A percentile compares a stretch with the other conserved stretches of the same genome.
Conservation (phyloP, 2,888 invertebrate species). For the Microctonus aethiopoides region DNA sequence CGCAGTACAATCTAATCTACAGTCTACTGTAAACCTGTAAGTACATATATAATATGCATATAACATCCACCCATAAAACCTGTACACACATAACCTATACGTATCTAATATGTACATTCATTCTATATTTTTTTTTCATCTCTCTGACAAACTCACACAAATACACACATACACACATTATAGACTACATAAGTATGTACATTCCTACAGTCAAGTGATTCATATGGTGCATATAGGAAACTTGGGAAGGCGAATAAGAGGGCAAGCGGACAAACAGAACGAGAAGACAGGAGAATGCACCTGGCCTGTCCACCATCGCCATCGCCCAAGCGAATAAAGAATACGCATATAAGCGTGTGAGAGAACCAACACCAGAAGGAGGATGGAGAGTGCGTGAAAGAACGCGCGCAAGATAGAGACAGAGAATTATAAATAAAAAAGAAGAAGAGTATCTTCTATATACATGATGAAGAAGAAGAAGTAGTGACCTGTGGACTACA, state of each 20-base stretch:
- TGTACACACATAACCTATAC: too few relatives aligned
- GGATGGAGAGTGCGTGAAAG: neutral
- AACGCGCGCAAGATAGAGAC: neutral
- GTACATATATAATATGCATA: too few relatives aligned
- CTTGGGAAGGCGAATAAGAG: slow-evolving; percentile 32
- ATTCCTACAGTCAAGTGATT: slow-evolving; percentile 16
- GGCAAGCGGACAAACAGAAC: slow-evolving; percentile 55
- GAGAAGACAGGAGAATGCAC: slow-evolving; percentile 51
- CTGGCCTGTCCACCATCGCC: slow-evolving; percentile 47
- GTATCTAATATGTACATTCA: too few relatives aligned
- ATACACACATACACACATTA: too few relatives aligned
- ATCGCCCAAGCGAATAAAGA: neutral
- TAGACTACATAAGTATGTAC: too few relatives aligned
- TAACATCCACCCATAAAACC: too few relatives aligned
- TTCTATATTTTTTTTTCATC: too few relatives aligned
- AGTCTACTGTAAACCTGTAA: too few relatives aligned
- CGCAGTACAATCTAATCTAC: too few relatives aligned
- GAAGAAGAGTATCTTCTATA: neutral
- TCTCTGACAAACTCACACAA: too few relatives aligned
- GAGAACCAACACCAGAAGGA: neutral
- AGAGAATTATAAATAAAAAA: neutral
- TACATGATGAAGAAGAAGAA: slow-evolving; percentile 9
- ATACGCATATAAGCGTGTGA: neutral
- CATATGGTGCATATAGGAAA: neutral
- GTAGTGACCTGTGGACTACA: slow-evolving; percentile 56